These are phyloP conservation scores for Abscondita cerata DNA, from an alignment of 2,888 invertebrate genomes.

Conservation along the genomic window DNA sequence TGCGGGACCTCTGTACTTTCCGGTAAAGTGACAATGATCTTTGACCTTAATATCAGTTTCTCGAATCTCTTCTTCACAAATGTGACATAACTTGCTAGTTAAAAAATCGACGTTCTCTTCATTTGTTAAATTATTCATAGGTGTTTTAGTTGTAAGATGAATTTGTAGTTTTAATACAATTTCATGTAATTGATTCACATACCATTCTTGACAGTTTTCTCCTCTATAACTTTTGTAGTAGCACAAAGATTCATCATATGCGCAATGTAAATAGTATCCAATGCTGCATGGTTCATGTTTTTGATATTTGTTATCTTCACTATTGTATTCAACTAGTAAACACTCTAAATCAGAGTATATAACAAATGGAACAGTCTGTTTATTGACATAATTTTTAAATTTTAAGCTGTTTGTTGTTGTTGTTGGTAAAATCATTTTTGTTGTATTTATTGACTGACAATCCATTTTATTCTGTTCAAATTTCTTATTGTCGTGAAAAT, in stretches of 20 bases:
- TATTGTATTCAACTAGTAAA: slow-evolving; percentile 4
- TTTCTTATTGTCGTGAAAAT: slow-evolving; percentile 11
- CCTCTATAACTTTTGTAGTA: slow-evolving; percentile 7
- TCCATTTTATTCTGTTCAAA: slow-evolving; percentile 16
- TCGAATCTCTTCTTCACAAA: background rate
- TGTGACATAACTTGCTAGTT: background rate
- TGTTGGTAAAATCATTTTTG: background rate
- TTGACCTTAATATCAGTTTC: no score
- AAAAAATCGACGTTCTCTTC: background rate
- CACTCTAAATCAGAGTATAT: slow-evolving; percentile 32
- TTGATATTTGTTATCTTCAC: slow-evolving; percentile 20
- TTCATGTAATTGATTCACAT: slow-evolving; percentile 3
- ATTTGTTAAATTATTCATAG: background rate
- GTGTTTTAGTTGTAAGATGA: background rate
- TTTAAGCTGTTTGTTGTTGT: slow-evolving; percentile 15
- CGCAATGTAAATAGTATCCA: slow-evolving; percentile 37
- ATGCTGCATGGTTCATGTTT: slow-evolving; percentile 35
- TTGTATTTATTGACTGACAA: slow-evolving; percentile 14
- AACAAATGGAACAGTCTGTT: slow-evolving; percentile 25
- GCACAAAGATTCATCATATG: background rate
- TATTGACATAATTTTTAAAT: slow-evolving; percentile 26
- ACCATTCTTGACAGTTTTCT: background rate
- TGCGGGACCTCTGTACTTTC: no score
- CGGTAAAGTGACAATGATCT: no score
- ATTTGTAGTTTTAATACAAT: background rate